Percentiles rank a stretch among this genome's conserved stretches.
Conservation (phyloP, 2,113 vertebrate genomes). For the pig (Sus scrofa) region T2T-Sscrofa CM000824.6:110510501-110511000, state of each 20-base stretch:
- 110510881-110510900: background rate
- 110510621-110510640: no score
- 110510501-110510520: background rate
- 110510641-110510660: background rate
- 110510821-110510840: background rate
- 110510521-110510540: background rate
- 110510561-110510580: no score
- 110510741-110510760: slow-evolving; percentile 24
- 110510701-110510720: background rate
- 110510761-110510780: background rate
- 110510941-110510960: background rate
- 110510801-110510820: background rate
- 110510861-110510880: slow-evolving; percentile 43
- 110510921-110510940: slow-evolving; percentile 18
- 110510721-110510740: background rate
- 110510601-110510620: background rate
- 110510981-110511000: slow-evolving; percentile 17
- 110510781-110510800: slow-evolving; percentile 38
- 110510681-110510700: background rate
- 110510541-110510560: no score
- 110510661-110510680: background rate
- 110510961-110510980: background rate
- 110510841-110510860: background rate
- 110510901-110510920: slow-evolving; percentile 43
- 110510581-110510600: background rate